These are phyloP conservation scores for Parazoanthus darwini DNA, from an alignment of 92 coral and sea anemone genomes.

Conservation along the genomic window DNA sequence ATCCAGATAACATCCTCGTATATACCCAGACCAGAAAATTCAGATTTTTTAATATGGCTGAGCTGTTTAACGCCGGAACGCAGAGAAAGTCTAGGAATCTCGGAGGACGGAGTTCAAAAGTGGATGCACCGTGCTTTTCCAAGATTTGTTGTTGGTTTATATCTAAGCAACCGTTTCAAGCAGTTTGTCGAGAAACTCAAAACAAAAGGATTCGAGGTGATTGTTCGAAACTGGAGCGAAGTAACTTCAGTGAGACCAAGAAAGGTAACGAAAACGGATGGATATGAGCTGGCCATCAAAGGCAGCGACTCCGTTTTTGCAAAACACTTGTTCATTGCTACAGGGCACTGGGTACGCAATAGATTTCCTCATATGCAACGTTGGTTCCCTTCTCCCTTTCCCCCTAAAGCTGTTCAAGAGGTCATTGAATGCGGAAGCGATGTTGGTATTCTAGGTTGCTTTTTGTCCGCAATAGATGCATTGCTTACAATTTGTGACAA, in stretches of 20 bases:
- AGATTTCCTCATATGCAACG: slow-evolving; percentile 45
- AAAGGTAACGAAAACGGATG: neutral
- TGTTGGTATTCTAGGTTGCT: slow-evolving; percentile 49
- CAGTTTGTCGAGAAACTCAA: slow-evolving; percentile 40
- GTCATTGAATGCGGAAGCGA: slow-evolving; percentile 16
- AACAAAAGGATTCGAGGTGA: slow-evolving; percentile 43
- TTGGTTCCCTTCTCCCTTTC: slow-evolving; percentile 53
- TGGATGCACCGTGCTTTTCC: slow-evolving; percentile 53
- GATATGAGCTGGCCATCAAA: slow-evolving; percentile 28
- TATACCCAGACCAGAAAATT: slow-evolving; percentile 44
- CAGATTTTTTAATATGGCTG: slow-evolving; percentile 49
- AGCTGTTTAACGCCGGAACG: slow-evolving; percentile 38
- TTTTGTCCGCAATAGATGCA: slow-evolving; percentile 48
- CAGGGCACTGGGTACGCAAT: slow-evolving; percentile 54
- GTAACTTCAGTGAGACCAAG: slow-evolving; percentile 22
- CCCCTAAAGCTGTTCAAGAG: slow-evolving; percentile 34
- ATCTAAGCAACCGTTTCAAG: slow-evolving; percentile 53
- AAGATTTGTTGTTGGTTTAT: slow-evolving; percentile 49
- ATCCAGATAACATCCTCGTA: slow-evolving; percentile 46
- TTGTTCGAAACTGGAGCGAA: slow-evolving; percentile 17
- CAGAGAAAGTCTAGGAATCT: slow-evolving; percentile 35
- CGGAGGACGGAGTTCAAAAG: slow-evolving; percentile 25
- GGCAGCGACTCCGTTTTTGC: neutral
- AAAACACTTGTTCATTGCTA: slow-evolving; percentile 39
- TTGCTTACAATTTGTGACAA: slow-evolving; percentile 41